Evolutionary conservation across 2,113 vertebrate species (phyloP).

Genomic region (Trinectes maculatus): DNA sequence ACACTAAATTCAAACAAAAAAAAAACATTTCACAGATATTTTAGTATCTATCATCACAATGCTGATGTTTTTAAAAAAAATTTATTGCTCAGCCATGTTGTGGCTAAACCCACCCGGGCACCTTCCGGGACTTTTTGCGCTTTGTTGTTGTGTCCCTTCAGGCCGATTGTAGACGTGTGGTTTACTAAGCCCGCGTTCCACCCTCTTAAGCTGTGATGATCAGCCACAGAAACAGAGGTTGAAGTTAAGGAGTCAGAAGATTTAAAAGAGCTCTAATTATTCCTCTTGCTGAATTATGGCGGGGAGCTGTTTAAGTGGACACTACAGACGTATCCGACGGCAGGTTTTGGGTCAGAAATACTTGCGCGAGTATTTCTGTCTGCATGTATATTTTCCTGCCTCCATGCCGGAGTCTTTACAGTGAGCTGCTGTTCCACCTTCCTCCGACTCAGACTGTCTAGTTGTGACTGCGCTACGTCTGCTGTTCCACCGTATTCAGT

Average conservation of each 20-base stretch:
- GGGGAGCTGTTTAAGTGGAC: constrained; percentile 42
- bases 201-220: constrained; percentile 41
- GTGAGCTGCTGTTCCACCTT: constrained; percentile 42
- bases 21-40: constrained; percentile 13
- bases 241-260: constrained; percentile 41
- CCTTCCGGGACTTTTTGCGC: constrained; percentile 21
- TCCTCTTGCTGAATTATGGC: constrained; percentile 25
- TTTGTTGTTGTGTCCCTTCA: constrained; percentile 50
- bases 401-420: constrained; percentile 36
- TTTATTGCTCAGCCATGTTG: constrained; percentile 30
- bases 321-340: constrained; percentile 25
- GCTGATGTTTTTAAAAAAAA: constrained; percentile 1
- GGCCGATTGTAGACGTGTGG: constrained; percentile 56
- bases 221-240: constrained; percentile 46
- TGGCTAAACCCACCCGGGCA: constrained; percentile 39
- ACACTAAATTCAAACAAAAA: constrained; percentile 38
- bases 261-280: constrained; percentile 57
- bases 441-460: constrained; percentile 35
- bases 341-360: constrained; percentile 21
- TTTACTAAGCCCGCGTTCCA: constrained; percentile 62
- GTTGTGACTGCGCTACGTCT: constrained; percentile 54
- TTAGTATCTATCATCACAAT: constrained; percentile 14
- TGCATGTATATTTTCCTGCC: constrained; percentile 43
- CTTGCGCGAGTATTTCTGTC: constrained; percentile 47
- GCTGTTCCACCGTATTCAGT: constrained; percentile 57